Base-by-base conservation (phyloP, 2,888 invertebrate species). In the Eudasyphora cyanicolor region DNA sequence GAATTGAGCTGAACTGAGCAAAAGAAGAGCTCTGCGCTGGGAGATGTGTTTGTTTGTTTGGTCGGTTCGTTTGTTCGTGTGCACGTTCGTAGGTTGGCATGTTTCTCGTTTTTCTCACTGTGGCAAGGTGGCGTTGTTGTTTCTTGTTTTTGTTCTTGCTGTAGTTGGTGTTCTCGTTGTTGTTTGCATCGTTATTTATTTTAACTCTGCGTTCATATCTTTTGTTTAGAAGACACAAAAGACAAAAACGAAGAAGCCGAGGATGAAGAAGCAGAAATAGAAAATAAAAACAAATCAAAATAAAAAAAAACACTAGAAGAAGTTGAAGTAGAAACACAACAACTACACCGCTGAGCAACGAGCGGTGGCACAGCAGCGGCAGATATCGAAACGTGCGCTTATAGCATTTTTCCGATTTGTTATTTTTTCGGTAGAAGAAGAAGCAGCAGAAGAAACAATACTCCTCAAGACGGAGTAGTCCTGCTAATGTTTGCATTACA, bases 351-450 rank as follows among this genome's bases (percentile, higher is more conserved):
- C n/a, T n/a, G n/a, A n/a, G n/a, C n/a, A n/a, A n/a, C n/a, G n/a
- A n/a, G n/a, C n/a, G n/a, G n/a, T n/a, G n/a, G n/a, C n/a, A n/a
- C n/a, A n/a, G n/a, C n/a, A n/a, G n/a, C n/a, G n/a, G 38, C 62
- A 70, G 14, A 60, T 67, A 67, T 38, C 42, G 67, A 70, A 82
- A 84, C 78, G 84, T 84, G 84, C 84, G 78, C 84, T 84, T 78
- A 73, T 67, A 84, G 60, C 57, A 73, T 78, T 82, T 81, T 84
- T 81, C 74, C 75, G 81, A 84, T 79, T 84, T 84, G 76, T 84
- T 84, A 78, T 81, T 81, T 81, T 69, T 67, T 67, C 24, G 67
- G 38, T 10, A 67, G 42, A 67, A n/a, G n/a, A n/a, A n/a, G n/a
- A n/a, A n/a, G n/a, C n/a, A n/a, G n/a, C n/a, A n/a, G n/a, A n/a